Evolutionary conservation across 30 jellyfish, hydroid and myxozoan genomes (phyloP), one percentile per base, ranked within the genome.

Genomic region (Rhopilema esculentum): DNA sequence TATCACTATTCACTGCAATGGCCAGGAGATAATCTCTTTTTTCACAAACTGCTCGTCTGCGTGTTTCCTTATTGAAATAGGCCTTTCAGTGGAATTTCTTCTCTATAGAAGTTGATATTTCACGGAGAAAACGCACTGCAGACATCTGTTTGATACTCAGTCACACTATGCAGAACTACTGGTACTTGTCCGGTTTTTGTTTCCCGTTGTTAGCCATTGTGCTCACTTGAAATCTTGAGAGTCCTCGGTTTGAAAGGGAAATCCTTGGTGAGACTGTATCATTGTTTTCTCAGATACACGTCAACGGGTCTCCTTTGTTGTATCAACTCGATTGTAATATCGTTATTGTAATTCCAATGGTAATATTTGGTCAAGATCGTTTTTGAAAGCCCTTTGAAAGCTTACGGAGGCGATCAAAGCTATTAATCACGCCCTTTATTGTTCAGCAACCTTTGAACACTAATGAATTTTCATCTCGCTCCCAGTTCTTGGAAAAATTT

Each of bases 1-100:
- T 57, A 78, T 25, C 79, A 65, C 77, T 64, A 64, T 78, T 61
- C 32, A 78, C 69, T 40, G 49, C 40, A 4, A 1, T n/a, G 69
- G 84, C 84, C 48, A 68, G 23, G 51, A 73, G 84, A 73, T 31
- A 73, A 73, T 31, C 84, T 18, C 70, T 33, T 73, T 67, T 25
- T 73, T 73, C 84, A 66, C 69, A 32, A 27, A 23, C 48, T 19
- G 72, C 7, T 24, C 72, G 72, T 24, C 29, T 63, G 72, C 17
- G 27, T n/a, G 72, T 63, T 19, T 63, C 19, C 72, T 19, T 19
- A 19, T 63, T 63, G 15, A 63, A 63, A 63, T 63, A 19, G 29
- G 72, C 72, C 72, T 8, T 19, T n/a, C 72, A 2, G 72, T 2
- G 72, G 72, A 24, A 19, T 24, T 6, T 40, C 57, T 40, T 12